phyloP scores from a whole-genome alignment of 2,113 vertebrate genomes.

The Salvator merianae region DNA sequence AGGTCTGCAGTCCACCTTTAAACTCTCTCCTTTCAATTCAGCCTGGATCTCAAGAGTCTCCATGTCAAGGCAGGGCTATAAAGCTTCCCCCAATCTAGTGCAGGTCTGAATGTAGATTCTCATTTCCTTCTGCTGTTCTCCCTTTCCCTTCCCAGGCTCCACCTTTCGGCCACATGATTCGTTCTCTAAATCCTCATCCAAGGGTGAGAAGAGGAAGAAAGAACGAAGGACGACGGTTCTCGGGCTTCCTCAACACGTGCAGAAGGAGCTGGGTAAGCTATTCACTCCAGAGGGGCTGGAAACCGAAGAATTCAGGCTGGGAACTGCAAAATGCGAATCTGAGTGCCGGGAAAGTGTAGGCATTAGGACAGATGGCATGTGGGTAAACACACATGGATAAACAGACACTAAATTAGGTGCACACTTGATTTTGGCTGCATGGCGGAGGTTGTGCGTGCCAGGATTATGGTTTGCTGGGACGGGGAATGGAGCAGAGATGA shows the following conservation, averaged over 20 bases:
- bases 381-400: too few relatives aligned
- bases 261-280: slow-evolving; percentile 89
- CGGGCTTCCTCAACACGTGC: slow-evolving; percentile 94
- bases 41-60: not conserved
- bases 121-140: not conserved
- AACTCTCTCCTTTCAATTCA: too few relatives aligned
- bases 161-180: slow-evolving; percentile 92
- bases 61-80: not conserved
- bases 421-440: not conserved
- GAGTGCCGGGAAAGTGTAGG: too few relatives aligned
- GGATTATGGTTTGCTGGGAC: not conserved
- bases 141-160: slow-evolving; percentile 78
- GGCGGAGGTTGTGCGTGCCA: not conserved
- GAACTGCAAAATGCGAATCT: not conserved
- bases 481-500: too few relatives aligned
- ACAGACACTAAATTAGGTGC: too few relatives aligned
- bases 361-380: not conserved
- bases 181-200: slow-evolving; percentile 80
- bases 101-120: rapidly evolving
- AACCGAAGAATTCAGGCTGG: not conserved
- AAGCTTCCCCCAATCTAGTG: too few relatives aligned
- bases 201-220: slow-evolving; percentile 76
- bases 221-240: slow-evolving; percentile 91
- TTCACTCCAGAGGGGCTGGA: not conserved
- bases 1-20: too few relatives aligned